Evolutionary conservation across 2,113 vertebrate genomes (phyloP).

Genomic region (crab-eating macaque (Macaca fascicularis)): DNA sequence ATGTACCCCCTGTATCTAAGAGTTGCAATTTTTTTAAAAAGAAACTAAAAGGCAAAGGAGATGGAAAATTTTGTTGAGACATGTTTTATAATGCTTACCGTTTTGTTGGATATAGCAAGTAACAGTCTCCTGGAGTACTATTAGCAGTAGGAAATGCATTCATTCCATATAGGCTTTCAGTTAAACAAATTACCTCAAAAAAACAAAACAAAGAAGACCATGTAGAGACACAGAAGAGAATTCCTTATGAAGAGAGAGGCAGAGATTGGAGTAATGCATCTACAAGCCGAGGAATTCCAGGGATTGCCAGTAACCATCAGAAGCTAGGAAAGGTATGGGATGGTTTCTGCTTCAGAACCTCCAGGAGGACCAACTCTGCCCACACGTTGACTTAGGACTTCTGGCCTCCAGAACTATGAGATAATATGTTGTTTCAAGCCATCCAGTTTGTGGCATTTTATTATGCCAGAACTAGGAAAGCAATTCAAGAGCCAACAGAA

Average conservation of each 20-base stretch:
- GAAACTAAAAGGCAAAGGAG: neutral
- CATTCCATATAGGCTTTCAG: neutral
- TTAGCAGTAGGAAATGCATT: neutral
- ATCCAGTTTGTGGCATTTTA: neutral
- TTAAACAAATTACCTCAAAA: neutral
- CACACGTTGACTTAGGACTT: neutral
- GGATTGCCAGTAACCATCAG: neutral
- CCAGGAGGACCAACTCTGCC: neutral
- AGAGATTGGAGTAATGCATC: neutral
- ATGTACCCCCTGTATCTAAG: no score
- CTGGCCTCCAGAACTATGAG: neutral
- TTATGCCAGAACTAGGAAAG: neutral
- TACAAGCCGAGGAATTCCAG: neutral
- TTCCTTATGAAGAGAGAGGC: neutral
- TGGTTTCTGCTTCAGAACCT: neutral
- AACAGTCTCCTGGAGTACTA: neutral
- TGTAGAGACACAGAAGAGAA: neutral
- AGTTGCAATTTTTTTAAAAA: no score
- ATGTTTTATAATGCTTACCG: neutral
- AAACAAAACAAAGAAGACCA: no score
- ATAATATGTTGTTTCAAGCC: neutral
- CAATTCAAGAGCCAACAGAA: neutral
- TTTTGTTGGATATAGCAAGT: neutral
- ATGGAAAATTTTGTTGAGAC: neutral
- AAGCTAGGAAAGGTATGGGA: neutral